phyloP scores from a whole-genome alignment of 2,113 vertebrate species.

The Cyprinus carpio region DNA sequence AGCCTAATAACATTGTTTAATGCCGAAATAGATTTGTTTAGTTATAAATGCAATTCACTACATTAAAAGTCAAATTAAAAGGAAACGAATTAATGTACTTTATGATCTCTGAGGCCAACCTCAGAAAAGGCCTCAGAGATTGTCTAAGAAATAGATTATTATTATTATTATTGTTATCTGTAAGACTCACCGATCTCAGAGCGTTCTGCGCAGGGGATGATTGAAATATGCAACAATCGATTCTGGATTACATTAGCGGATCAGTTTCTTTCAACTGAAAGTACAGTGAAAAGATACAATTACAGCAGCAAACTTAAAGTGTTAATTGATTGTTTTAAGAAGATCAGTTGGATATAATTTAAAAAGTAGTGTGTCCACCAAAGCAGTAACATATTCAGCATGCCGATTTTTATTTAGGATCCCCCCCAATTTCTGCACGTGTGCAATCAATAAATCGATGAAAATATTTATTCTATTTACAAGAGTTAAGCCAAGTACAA shows the following conservation, averaged over 20 bases:
- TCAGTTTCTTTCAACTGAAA: conserved; percentile 41
- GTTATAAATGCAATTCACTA: not conserved
- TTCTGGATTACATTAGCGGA: conserved; percentile 42
- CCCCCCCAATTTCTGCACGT: not conserved
- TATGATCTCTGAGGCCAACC: not conserved
- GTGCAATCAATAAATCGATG: conserved; percentile 20
- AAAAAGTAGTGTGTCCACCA: not conserved
- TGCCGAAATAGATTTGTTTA: not conserved
- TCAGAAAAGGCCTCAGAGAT: not conserved
- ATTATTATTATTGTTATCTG: not conserved
- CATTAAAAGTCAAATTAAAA: not conserved
- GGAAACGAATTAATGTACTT: not conserved
- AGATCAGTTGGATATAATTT: conserved; percentile 7
- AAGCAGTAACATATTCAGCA: not conserved
- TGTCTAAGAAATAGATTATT: not conserved
- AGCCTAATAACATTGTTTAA: not conserved
- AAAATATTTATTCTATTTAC: not conserved
- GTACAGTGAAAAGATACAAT: conserved; percentile 39
- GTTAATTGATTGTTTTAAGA: conserved; percentile 38
- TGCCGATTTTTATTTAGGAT: conserved; percentile 10
- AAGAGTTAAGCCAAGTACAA: not conserved
- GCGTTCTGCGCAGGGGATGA: not conserved
- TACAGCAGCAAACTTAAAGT: conserved; percentile 27
- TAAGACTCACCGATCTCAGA: not conserved
- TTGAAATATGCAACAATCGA: conserved; percentile 44